These are phyloP conservation scores for Drosophila prolongata DNA, from an alignment of 2,888 invertebrate species.

Conservation along the genomic window DNA sequence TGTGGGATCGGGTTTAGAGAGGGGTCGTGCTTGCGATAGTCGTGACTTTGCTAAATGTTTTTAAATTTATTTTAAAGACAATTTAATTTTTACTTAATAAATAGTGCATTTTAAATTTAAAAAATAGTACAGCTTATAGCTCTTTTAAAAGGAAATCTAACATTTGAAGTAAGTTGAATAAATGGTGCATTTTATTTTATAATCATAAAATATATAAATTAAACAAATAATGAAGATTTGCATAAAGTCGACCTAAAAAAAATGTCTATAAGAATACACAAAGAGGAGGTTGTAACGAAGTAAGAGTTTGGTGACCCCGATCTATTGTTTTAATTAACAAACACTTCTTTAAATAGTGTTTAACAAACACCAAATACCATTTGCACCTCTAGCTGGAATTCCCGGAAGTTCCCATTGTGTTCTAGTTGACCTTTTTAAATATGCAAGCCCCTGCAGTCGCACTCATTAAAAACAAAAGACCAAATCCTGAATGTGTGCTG, in stretches of 20 bases:
- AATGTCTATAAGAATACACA: too few species aligned
- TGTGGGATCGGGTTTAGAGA: conserved; percentile 4
- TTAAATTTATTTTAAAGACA: not conserved
- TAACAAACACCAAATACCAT: not conserved
- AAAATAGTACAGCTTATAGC: too few species aligned
- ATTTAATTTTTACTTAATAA: too few species aligned
- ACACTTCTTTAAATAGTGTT: not conserved
- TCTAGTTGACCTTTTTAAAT: conserved; percentile 56
- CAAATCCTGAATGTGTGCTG: conserved; percentile 16
- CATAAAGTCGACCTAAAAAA: too few species aligned
- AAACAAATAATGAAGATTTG: too few species aligned
- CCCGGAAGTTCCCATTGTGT: conserved; percentile 58
- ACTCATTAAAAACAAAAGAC: conserved; percentile 68
- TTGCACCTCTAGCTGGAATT: conserved; percentile 17
- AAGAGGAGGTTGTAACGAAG: too few species aligned
- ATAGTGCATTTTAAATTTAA: too few species aligned
- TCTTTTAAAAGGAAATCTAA: too few species aligned
- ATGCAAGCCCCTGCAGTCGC: conserved; percentile 47
- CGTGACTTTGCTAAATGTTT: not conserved
- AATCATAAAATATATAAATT: too few species aligned
- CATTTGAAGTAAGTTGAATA: too few species aligned
- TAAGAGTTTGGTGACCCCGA: not conserved
- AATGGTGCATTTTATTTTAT: too few species aligned
- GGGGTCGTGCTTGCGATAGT: conserved; percentile 2
- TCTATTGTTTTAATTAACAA: too few species aligned